Evolutionary conservation across 2,888 invertebrate species (phyloP).

Genomic region (Bellardia pandia): DNA sequence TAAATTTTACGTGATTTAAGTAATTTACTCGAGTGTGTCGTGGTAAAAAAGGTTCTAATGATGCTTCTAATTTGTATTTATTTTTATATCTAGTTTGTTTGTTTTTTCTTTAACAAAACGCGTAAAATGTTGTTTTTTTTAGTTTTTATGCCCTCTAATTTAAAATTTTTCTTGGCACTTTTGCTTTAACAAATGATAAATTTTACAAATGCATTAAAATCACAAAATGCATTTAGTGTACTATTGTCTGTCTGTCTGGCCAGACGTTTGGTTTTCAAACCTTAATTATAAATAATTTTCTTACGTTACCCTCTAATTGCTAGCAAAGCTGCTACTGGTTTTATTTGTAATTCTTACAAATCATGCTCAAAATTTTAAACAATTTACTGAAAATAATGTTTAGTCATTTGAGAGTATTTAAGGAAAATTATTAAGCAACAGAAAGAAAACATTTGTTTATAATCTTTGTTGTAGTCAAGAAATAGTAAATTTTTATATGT

Average conservation of each 20-base stretch:
- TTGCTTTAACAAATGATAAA: slow-evolving; percentile 54
- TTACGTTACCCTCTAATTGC: slow-evolving; percentile 59
- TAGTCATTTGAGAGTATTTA: slow-evolving; percentile 67
- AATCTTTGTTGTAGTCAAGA: slow-evolving; percentile 22
- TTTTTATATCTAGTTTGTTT: slow-evolving; percentile 47
- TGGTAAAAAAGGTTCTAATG: slow-evolving; percentile 71
- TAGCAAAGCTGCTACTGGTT: slow-evolving; percentile 63
- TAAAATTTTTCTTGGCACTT: slow-evolving; percentile 43
- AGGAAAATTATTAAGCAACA: slow-evolving; percentile 35
- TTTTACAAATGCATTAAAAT: slow-evolving; percentile 68
- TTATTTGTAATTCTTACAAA: slow-evolving; percentile 58
- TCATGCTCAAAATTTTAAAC: slow-evolving; percentile 54
- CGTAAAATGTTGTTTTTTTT: slow-evolving; percentile 45
- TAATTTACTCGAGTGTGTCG: slow-evolving; percentile 72
- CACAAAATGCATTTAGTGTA: slow-evolving; percentile 65
- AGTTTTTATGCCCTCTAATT: slow-evolving; percentile 42
- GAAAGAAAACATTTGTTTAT: neutral
- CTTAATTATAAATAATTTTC: slow-evolving; percentile 70
- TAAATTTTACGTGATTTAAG: slow-evolving; percentile 71
- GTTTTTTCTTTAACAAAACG: slow-evolving; percentile 48
- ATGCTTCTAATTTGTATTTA: slow-evolving; percentile 72
- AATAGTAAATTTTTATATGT: neutral
- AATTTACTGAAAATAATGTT: slow-evolving; percentile 54
- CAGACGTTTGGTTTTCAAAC: slow-evolving; percentile 46
- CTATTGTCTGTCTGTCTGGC: slow-evolving; percentile 3